Evolutionary conservation across 1,140 invertebrate species (phyloP).

Genomic region (Drosophila grimshawi): DNA sequence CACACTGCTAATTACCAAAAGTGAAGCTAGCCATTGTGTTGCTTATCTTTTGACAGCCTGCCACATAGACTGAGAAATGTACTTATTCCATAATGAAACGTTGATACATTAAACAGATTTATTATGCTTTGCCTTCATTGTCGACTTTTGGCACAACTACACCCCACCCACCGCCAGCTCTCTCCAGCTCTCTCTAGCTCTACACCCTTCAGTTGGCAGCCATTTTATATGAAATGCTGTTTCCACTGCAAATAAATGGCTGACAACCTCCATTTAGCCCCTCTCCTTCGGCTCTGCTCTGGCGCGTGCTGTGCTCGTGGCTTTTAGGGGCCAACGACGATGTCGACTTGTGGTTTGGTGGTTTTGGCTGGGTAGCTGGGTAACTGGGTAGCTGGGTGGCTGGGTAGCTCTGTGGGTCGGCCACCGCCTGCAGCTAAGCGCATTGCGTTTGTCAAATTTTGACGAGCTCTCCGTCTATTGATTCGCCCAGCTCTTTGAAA

Average conservation of each 20-base stretch:
- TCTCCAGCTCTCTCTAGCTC: no score
- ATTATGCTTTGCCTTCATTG: constrained; percentile 63
- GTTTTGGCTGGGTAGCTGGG: neutral
- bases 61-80: constrained; percentile 13
- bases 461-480: constrained; percentile 53
- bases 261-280: neutral
- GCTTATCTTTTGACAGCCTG: constrained; percentile 48
- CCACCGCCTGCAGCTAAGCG: constrained; percentile 69
- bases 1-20: constrained; percentile 59
- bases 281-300: neutral
- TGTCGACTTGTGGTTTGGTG: constrained; percentile 24
- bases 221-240: neutral
- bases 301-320: constrained; percentile 26
- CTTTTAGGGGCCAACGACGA: constrained; percentile 6
- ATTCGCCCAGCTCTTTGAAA: constrained; percentile 64
- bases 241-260: neutral
- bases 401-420: constrained; percentile 1
- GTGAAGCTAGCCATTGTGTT: constrained; percentile 32
- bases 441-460: constrained; percentile 75
- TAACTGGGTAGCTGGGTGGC: constrained; percentile 45
- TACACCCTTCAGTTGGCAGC: neutral
- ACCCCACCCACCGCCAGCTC: no score
- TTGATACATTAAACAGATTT: constrained; percentile 84
- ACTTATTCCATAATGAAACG: constrained; percentile 64
- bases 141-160: constrained; percentile 18